Percentiles rank a stretch among this genome's conserved stretches.
phyloP scores from a whole-genome alignment of 2,113 vertebrate genomes.

The Ptychochromis oligacanthus region DNA sequence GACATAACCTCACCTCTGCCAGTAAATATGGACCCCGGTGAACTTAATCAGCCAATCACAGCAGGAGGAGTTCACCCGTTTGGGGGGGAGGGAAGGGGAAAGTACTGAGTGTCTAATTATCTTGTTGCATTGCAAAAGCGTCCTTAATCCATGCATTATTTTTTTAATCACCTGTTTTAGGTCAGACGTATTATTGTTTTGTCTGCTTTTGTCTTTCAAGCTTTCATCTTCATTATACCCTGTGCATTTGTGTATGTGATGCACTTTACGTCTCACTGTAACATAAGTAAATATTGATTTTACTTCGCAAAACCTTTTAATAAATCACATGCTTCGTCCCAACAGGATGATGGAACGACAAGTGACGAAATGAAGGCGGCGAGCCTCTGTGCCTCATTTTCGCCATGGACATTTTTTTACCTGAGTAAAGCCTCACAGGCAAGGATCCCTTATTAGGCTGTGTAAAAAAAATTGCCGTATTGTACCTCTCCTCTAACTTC shows the following conservation, averaged over 20 bases:
- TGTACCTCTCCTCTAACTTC: not conserved
- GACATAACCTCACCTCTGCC: constrained; percentile 28
- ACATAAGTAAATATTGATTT: too few species aligned
- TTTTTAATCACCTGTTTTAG: too few species aligned
- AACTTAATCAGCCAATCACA: constrained; percentile 54
- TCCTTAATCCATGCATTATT: not conserved
- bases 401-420: not conserved
- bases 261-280: not conserved
- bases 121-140: not conserved
- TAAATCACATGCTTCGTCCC: not conserved
- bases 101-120: not conserved
- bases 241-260: not conserved
- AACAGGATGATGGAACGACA: not conserved
- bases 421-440: not conserved
- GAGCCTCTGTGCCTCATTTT: rapidly evolving
- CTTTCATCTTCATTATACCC: not conserved
- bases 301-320: not conserved
- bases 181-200: too few species aligned
- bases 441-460: rapidly evolving
- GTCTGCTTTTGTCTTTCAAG: not conserved
- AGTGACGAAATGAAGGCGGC: constrained; percentile 4
- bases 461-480: not conserved
- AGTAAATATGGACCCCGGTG: not conserved
- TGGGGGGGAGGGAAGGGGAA: not conserved
- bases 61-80: constrained; percentile 56